Evolutionary conservation across 2,888 invertebrate species (phyloP).

Genomic region (Archaeoteleia sp.): DNA sequence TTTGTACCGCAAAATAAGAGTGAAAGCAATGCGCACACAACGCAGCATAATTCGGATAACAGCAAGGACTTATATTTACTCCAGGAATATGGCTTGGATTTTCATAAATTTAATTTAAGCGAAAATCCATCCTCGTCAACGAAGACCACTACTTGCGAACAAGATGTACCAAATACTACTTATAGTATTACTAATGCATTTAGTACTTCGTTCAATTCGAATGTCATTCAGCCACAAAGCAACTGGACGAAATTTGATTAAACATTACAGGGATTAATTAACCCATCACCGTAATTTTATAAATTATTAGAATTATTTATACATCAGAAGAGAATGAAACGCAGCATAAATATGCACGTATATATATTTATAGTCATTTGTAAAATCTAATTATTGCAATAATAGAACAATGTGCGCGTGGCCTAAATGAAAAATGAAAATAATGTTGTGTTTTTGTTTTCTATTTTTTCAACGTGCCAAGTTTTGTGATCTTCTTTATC

Average conservation of each 20-base stretch:
- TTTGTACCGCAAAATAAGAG: slow-evolving; percentile 72
- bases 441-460: neutral
- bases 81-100: slow-evolving; percentile 85
- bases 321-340: slow-evolving; percentile 2
- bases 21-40: slow-evolving; percentile 29
- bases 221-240: slow-evolving; percentile 76
- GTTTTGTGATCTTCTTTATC: too few relatives aligned
- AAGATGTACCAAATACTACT: slow-evolving; percentile 60
- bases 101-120: slow-evolving; percentile 77
- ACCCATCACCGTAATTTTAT: slow-evolving; percentile 9
- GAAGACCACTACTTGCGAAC: slow-evolving; percentile 54
- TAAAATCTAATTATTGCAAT: slow-evolving; percentile 17
- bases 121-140: slow-evolving; percentile 61
- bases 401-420: slow-evolving; percentile 5
- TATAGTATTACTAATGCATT: slow-evolving; percentile 70
- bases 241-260: slow-evolving; percentile 80
- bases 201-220: slow-evolving; percentile 65
- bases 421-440: slow-evolving; percentile 2
- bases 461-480: too few relatives aligned
- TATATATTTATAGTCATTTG: slow-evolving; percentile 30
- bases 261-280: slow-evolving; percentile 42
- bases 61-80: slow-evolving; percentile 81
- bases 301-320: slow-evolving; percentile 17
- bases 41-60: slow-evolving; percentile 59
- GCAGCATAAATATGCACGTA: slow-evolving; percentile 13